Percentiles rank a stretch among this genome's conserved stretches.
Evolutionary conservation across 30 jellyfish, hydroid and myxozoan species (phyloP).

Genomic region (Pseudorhiza aurosa): DNA sequence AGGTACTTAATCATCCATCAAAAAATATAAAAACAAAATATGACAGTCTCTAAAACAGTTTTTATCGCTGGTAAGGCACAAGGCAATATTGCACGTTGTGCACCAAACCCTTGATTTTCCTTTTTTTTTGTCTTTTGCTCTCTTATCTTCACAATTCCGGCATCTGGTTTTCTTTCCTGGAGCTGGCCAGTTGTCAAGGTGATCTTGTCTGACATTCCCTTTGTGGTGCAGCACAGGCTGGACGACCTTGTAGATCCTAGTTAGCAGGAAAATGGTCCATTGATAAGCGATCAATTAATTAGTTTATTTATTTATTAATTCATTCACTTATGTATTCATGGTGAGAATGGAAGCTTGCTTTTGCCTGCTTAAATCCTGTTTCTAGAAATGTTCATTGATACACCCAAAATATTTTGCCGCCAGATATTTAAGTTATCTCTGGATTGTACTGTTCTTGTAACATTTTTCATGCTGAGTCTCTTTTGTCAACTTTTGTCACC

Average conservation of each 20-base stretch:
- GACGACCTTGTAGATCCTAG: no score
- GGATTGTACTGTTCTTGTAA: no score
- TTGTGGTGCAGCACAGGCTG: conserved; percentile 53
- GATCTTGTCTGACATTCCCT: conserved; percentile 40
- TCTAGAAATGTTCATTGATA: no score
- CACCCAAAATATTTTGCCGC: no score
- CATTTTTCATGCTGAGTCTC: no score
- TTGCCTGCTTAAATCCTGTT: no score
- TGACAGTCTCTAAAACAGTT: conserved; percentile 26
- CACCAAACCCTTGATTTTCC: conserved; percentile 55
- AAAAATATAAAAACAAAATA: neutral
- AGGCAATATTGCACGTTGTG: conserved; percentile 35
- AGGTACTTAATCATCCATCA: neutral
- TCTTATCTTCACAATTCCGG: conserved; percentile 42
- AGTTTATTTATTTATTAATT: no score
- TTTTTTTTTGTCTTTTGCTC: conserved; percentile 18
- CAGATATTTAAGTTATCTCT: no score
- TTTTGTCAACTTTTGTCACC: neutral
- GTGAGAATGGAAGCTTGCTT: no score
- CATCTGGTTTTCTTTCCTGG: conserved; percentile 44
- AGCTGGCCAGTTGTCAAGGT: conserved; percentile 56
- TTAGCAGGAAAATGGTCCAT: no score
- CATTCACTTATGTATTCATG: no score
- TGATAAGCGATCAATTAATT: no score
- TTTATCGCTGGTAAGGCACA: conserved; percentile 34